phyloP scores from a whole-genome alignment of 2,888 invertebrate genomes.

The Dinocampus coccinellae region DNA sequence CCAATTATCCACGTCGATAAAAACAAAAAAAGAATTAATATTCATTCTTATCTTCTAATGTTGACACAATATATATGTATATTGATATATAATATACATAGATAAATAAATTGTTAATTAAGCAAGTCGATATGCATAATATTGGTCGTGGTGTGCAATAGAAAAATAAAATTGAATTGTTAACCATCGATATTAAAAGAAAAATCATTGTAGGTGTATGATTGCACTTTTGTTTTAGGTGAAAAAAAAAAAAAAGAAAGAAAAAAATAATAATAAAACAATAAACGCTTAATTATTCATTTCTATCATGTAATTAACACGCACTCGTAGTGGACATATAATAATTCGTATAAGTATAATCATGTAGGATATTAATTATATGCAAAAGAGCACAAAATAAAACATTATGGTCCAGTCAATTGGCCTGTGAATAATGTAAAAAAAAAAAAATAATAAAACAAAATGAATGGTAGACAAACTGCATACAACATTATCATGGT shows the following conservation, averaged over 20 bases:
- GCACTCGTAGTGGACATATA: slow-evolving; percentile 17
- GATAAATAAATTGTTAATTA: background rate
- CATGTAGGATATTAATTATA: slow-evolving; percentile 8
- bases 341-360: background rate
- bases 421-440: slow-evolving; percentile 27
- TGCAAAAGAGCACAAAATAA: background rate
- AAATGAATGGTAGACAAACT: background rate
- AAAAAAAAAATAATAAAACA: slow-evolving; percentile 21
- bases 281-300: slow-evolving; percentile 27
- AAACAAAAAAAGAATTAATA: background rate
- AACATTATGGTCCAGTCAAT: slow-evolving; percentile 15
- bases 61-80: slow-evolving; percentile 31
- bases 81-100: background rate
- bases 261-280: no score
- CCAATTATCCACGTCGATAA: background rate
- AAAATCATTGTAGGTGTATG: background rate
- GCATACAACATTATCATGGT: background rate
- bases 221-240: slow-evolving; percentile 10
- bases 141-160: background rate
- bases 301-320: slow-evolving; percentile 15
- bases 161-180: slow-evolving; percentile 8
- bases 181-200: background rate
- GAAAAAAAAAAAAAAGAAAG: background rate
- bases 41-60: background rate
- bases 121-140: background rate